Evolutionary conservation across 1,140 invertebrate genomes (phyloP).

Genomic region (Drosophila cardini): DNA sequence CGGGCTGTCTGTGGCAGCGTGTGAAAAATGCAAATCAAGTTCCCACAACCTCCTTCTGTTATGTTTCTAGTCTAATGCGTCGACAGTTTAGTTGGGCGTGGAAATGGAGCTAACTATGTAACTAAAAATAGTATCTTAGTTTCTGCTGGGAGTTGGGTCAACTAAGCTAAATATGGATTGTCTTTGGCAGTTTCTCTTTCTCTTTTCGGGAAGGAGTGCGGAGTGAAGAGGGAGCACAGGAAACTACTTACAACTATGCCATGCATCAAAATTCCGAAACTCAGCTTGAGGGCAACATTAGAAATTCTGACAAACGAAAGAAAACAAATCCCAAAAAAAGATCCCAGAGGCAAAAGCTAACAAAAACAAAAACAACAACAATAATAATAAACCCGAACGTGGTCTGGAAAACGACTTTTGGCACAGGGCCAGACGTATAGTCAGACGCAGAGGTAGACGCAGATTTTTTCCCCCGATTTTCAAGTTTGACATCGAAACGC

Average conservation of each 20-base stretch:
- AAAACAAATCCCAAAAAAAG: conserved; percentile 41
- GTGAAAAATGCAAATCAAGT: conserved; percentile 83
- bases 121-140: background rate
- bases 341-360: conserved; percentile 49
- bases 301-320: conserved; percentile 63
- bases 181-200: conserved; percentile 67
- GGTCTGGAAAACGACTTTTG: conserved; percentile 67
- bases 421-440: conserved; percentile 29
- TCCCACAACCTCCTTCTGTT: conserved; percentile 75
- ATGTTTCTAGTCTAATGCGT: conserved; percentile 56
- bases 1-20: conserved; percentile 58
- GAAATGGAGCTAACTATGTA: conserved; percentile 52
- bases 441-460: conserved; percentile 15
- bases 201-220: conserved; percentile 27
- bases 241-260: conserved; percentile 57
- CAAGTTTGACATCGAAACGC: conserved; percentile 21
- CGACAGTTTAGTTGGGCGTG: conserved; percentile 52
- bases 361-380: conserved; percentile 41
- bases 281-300: conserved; percentile 66
- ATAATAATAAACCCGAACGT: conserved; percentile 37
- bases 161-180: conserved; percentile 25
- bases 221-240: conserved; percentile 52
- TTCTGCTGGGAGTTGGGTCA: conserved; percentile 42
- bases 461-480: conserved; percentile 9
- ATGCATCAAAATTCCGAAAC: conserved; percentile 48